phyloP scores from a whole-genome alignment of 2,113 vertebrate genomes.

The Datnioides undecimradiatus region DNA sequence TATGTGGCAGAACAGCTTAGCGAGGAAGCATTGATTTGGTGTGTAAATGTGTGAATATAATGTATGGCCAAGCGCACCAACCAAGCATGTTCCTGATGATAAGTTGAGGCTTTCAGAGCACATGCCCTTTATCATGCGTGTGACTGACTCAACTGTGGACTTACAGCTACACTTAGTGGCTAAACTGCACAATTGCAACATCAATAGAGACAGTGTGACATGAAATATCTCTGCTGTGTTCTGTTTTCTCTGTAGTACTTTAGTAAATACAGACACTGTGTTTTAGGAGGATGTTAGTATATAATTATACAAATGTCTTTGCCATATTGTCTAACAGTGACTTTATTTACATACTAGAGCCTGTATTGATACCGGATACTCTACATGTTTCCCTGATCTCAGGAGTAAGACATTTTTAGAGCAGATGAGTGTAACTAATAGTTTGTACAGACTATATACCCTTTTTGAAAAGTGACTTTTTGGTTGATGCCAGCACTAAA shows the following conservation, averaged over 20 bases:
- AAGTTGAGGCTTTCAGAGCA: background rate
- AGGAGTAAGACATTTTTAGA: background rate
- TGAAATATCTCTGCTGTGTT: background rate
- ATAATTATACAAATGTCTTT: too few relatives aligned
- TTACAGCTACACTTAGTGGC: conserved; percentile 66
- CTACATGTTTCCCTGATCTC: background rate
- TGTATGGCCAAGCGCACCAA: background rate
- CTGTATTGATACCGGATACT: background rate
- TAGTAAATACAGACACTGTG: background rate
- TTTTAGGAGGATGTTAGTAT: background rate
- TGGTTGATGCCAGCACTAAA: conserved; percentile 14
- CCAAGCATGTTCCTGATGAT: background rate
- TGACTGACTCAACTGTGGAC: conserved; percentile 38
- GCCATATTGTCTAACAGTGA: background rate
- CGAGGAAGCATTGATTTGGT: conserved; percentile 11
- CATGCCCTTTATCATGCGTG: background rate
- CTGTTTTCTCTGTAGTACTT: background rate
- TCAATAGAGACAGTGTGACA: background rate
- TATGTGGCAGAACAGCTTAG: conserved; percentile 1
- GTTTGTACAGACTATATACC: background rate
- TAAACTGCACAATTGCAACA: conserved; percentile 35
- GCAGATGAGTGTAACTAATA: background rate
- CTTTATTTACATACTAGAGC: background rate
- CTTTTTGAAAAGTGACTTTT: conserved; percentile 17
- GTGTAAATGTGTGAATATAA: conserved; percentile 39